Conservation (phyloP, 1,140 invertebrate species). For the Hetaerina americana region DNA sequence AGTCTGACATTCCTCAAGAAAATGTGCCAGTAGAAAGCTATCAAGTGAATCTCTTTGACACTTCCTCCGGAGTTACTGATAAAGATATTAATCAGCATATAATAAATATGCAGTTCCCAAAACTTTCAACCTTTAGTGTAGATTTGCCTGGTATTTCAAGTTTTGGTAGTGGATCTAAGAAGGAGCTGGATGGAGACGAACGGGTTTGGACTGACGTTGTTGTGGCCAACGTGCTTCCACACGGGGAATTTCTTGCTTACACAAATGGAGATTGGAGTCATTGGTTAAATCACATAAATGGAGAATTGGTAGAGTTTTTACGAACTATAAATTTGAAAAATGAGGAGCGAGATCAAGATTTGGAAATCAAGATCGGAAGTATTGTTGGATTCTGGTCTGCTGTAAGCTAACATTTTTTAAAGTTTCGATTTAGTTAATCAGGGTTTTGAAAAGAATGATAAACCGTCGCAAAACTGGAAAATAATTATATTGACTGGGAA, state of each 20-base stretch:
- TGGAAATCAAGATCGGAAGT: background rate
- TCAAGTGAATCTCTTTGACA: background rate
- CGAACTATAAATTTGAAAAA: background rate
- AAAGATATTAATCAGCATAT: background rate
- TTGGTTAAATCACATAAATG: background rate
- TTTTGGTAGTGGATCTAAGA: background rate
- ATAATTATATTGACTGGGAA: no score
- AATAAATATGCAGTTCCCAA: background rate
- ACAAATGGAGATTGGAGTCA: background rate
- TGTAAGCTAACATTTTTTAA: no score
- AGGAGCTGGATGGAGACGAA: no score
- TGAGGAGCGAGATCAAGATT: background rate
- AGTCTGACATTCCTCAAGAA: background rate
- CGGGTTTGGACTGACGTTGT: background rate
- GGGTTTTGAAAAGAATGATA: no score
- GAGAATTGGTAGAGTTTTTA: background rate
- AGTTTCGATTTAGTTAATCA: no score
- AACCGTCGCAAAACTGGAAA: no score
- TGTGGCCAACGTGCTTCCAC: background rate
- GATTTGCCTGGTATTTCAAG: background rate
- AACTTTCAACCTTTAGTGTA: background rate
- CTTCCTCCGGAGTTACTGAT: background rate
- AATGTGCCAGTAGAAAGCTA: background rate
- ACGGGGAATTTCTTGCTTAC: background rate
- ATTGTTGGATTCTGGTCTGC: background rate